phyloP scores from a whole-genome alignment of 30 jellyfish, hydroid and myxozoan genomes.

The Aurelia aurita region DNA sequence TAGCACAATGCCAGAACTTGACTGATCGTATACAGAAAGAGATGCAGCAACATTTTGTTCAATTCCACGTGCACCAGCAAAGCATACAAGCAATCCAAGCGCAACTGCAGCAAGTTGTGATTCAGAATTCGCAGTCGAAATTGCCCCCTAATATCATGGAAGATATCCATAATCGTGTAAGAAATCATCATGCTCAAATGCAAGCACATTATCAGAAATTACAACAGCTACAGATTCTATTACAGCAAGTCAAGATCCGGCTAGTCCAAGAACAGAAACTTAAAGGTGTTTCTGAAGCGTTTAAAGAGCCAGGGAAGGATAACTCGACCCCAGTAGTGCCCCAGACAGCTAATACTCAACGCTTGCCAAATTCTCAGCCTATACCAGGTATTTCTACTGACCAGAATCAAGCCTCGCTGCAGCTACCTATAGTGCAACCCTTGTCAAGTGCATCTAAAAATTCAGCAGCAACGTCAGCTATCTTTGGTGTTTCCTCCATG shows the following conservation, averaged over 20 bases:
- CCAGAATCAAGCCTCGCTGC: background rate
- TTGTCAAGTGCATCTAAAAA: background rate
- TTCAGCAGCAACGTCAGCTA: background rate
- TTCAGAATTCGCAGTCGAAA: constrained; percentile 67
- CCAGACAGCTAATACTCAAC: background rate
- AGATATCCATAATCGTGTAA: constrained; percentile 82
- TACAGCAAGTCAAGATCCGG: constrained; percentile 88
- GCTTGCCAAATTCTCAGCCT: background rate
- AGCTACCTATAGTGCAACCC: background rate
- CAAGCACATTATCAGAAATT: constrained; percentile 86
- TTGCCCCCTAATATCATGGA: constrained; percentile 91
- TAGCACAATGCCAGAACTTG: constrained; percentile 82
- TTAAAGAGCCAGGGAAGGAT: constrained; percentile 1
- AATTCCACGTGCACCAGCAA: constrained; percentile 96
- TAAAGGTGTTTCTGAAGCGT: background rate
- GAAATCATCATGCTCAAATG: constrained; percentile 94
- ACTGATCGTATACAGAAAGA: constrained; percentile 86
- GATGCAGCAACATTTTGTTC: constrained; percentile 91
- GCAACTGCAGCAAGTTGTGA: constrained; percentile 86
- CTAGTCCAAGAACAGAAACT: constrained; percentile 64
- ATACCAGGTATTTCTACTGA: background rate
- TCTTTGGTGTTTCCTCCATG: constrained; percentile 1
- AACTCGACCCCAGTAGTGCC: background rate
- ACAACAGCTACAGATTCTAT: constrained; percentile 84
- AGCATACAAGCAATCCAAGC: constrained; percentile 86